Percentiles rank a stretch among this genome's conserved stretches.
Evolutionary conservation across 2,888 invertebrate species (phyloP).

Genomic region (Acleris holmiana): DNA sequence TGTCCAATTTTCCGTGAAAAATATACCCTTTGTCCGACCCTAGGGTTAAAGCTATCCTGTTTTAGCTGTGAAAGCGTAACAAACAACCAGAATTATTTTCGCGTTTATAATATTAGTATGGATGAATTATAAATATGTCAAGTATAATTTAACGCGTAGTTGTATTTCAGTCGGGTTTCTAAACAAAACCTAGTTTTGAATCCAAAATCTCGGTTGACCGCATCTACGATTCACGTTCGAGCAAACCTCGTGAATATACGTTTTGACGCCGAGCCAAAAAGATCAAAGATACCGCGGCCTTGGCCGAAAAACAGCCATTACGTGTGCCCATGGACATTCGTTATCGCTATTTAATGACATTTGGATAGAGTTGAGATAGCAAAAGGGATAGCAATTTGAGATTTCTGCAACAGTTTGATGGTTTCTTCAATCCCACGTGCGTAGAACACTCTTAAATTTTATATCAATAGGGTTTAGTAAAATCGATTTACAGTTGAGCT

Average conservation of each 20-base stretch:
- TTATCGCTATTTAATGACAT: slow-evolving; percentile 17
- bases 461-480: too few relatives aligned
- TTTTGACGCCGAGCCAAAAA: slow-evolving; percentile 56
- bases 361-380: slow-evolving; percentile 1
- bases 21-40: too few relatives aligned
- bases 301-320: slow-evolving; percentile 41
- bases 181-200: neutral
- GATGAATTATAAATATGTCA: too few relatives aligned
- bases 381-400: neutral
- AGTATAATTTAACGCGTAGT: neutral
- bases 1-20: too few relatives aligned
- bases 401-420: too few relatives aligned
- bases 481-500: too few relatives aligned
- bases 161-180: neutral
- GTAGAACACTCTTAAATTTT: too few relatives aligned
- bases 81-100: too few relatives aligned
- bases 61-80: too few relatives aligned
- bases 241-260: slow-evolving; percentile 47
- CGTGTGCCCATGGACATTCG: slow-evolving; percentile 21
- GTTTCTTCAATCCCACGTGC: too few relatives aligned
- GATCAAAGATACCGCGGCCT: slow-evolving; percentile 56
- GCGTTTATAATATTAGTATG: too few relatives aligned
- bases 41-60: too few relatives aligned
- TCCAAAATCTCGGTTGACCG: slow-evolving; percentile 9
- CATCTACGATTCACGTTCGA: slow-evolving; percentile 44